These are phyloP conservation scores for Pandemis cinnamomeana DNA, from an alignment of 2,888 invertebrate genomes.

Conservation along the genomic window DNA sequence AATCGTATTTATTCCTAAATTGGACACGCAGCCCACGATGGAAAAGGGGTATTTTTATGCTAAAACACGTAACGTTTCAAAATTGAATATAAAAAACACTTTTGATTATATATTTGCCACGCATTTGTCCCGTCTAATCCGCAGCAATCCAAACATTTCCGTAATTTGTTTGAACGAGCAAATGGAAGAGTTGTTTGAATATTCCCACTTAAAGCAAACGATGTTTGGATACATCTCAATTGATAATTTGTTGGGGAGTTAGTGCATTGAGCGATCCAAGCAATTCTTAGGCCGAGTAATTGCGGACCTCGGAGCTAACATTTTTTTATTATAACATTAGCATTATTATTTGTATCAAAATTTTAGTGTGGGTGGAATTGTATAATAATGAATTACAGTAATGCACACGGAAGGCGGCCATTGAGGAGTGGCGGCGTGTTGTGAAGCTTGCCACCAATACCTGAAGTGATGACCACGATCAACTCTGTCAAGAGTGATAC, in stretches of 20 bases:
- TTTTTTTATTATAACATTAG: too few relatives aligned
- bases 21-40: conserved; percentile 8
- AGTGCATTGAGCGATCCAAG: not conserved
- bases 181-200: conserved; percentile 39
- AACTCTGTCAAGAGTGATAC: too few relatives aligned
- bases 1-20: not conserved
- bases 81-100: conserved; percentile 29
- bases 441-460: too few relatives aligned
- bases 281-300: not conserved
- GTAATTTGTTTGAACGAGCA: conserved; percentile 40
- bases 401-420: too few relatives aligned
- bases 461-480: too few relatives aligned
- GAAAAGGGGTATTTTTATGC: conserved; percentile 31
- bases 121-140: conserved; percentile 30
- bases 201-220: conserved; percentile 28
- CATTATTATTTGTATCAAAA: too few relatives aligned
- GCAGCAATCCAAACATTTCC: conserved; percentile 30
- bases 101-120: conserved; percentile 28
- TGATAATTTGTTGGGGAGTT: conserved; percentile 18
- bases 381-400: too few relatives aligned
- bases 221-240: conserved; percentile 33
- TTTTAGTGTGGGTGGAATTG: too few relatives aligned
- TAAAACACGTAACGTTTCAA: conserved; percentile 33
- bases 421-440: too few relatives aligned
- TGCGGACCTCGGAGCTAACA: not conserved